These are phyloP conservation scores for Merluccius polli DNA, from an alignment of 2,797 vertebrate genomes.

Conservation along the genomic window DNA sequence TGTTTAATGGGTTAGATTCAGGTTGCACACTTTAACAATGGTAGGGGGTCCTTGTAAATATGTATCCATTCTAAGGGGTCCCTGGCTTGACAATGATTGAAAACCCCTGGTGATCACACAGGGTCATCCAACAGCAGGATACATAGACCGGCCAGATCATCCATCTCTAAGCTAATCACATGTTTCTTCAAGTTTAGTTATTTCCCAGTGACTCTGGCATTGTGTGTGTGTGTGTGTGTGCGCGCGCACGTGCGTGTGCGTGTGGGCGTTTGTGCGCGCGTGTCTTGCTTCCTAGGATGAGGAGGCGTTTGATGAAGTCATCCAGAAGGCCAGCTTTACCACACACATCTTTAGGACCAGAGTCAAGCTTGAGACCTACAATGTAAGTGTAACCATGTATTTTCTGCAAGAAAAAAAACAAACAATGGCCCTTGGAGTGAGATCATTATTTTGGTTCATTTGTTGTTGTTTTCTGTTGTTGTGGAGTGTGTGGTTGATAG, in stretches of 20 bases:
- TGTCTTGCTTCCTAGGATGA: slow-evolving; percentile 76
- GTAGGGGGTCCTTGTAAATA: no score
- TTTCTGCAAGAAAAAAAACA: background rate
- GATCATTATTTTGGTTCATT: no score
- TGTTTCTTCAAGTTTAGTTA: background rate
- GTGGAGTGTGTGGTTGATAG: no score
- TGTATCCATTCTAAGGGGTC: no score
- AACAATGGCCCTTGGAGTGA: slow-evolving; percentile 33
- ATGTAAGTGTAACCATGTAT: slow-evolving; percentile 76
- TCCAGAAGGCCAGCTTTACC: slow-evolving; percentile 86
- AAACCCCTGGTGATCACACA: no score
- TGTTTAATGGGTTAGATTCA: no score
- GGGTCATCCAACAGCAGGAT: no score
- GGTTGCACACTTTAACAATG: no score
- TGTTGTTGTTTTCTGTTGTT: no score
- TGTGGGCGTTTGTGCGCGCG: slow-evolving; percentile 2
- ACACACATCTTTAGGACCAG: slow-evolving; percentile 84
- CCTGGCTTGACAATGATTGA: no score
- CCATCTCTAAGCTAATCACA: no score
- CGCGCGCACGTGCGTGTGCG: background rate
- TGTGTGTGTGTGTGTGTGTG: slow-evolving; percentile 17
- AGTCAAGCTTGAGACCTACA: slow-evolving; percentile 92
- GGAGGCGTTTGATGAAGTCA: slow-evolving; percentile 84
- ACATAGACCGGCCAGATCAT: no score
- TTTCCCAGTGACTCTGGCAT: slow-evolving; percentile 4